phyloP scores from a whole-genome alignment of 2,888 invertebrate species.

The Pterostichus niger region DNA sequence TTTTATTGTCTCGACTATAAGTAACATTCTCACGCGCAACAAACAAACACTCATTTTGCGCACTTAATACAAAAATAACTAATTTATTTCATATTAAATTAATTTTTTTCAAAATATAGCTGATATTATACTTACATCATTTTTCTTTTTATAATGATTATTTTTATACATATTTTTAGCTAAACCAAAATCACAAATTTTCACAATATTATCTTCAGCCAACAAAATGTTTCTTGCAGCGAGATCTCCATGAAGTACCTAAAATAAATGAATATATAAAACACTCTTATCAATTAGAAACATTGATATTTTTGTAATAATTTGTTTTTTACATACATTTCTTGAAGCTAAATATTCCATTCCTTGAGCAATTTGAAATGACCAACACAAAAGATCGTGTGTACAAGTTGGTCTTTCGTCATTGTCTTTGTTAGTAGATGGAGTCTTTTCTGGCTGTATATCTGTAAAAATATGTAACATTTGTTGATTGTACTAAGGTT shows the following conservation, averaged over 20 bases:
- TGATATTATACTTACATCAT: background rate
- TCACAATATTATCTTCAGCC: conserved; percentile 86
- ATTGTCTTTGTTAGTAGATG: too few species aligned
- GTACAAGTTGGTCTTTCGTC: background rate
- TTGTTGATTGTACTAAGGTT: too few species aligned
- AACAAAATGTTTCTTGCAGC: conserved; percentile 73
- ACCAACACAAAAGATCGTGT: background rate
- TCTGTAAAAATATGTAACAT: too few species aligned
- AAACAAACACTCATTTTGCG: too few species aligned
- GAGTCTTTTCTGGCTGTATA: too few species aligned
- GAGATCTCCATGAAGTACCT: conserved; percentile 85
- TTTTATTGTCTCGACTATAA: too few species aligned
- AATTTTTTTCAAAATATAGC: background rate
- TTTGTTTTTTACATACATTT: background rate
- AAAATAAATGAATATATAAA: conserved; percentile 74
- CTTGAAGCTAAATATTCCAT: conserved; percentile 10
- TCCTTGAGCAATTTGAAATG: conserved; percentile 7
- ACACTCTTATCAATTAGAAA: background rate
- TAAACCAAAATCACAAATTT: conserved; percentile 94
- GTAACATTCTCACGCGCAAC: too few species aligned
- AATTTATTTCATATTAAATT: too few species aligned
- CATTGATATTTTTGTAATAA: too few species aligned
- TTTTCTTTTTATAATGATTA: conserved; percentile 87
- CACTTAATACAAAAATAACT: too few species aligned
- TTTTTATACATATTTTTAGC: conserved; percentile 92